Percentiles rank a stretch among this genome's conserved stretches.
phyloP scores from a whole-genome alignment of 1,140 invertebrate genomes.

The Mizuhopecten yessoensis region DNA sequence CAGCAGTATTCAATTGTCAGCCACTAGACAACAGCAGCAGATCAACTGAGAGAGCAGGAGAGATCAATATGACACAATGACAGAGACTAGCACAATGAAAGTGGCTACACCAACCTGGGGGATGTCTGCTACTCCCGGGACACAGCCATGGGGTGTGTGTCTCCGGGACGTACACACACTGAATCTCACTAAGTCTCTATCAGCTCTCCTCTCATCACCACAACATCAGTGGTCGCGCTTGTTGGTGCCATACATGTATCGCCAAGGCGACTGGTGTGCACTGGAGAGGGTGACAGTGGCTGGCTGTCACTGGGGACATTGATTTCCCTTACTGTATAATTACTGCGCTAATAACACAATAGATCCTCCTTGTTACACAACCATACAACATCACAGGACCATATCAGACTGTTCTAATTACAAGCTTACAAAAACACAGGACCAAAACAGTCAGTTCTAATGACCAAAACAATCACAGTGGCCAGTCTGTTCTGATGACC shows the following conservation, averaged over 20 bases:
- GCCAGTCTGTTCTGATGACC: not conserved
- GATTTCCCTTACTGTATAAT: slow-evolving; percentile 8
- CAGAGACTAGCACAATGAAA: not conserved
- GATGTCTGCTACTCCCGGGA: not conserved
- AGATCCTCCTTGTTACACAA: slow-evolving; percentile 13
- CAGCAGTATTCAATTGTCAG: not conserved
- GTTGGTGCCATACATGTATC: slow-evolving; percentile 7
- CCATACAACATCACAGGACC: not conserved
- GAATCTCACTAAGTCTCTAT: not conserved
- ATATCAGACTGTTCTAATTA: not conserved
- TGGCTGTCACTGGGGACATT: not conserved
- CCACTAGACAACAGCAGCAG: no score
- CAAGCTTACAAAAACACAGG: not conserved
- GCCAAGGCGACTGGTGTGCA: slow-evolving; percentile 3
- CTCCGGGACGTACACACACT: not conserved
- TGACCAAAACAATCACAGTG: not conserved
- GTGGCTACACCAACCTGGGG: not conserved
- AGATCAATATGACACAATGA: slow-evolving; percentile 14
- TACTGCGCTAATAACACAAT: slow-evolving; percentile 32
- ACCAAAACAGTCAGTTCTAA: not conserved
- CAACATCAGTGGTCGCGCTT: not conserved
- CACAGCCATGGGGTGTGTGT: slow-evolving; percentile 25
- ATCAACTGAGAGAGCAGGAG: not conserved
- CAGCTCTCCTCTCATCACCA: not conserved
- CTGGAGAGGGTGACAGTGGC: slow-evolving; percentile 29